Evolutionary conservation across 2,113 vertebrate species (phyloP).

Genomic region (Bubalus kerabau): DNA sequence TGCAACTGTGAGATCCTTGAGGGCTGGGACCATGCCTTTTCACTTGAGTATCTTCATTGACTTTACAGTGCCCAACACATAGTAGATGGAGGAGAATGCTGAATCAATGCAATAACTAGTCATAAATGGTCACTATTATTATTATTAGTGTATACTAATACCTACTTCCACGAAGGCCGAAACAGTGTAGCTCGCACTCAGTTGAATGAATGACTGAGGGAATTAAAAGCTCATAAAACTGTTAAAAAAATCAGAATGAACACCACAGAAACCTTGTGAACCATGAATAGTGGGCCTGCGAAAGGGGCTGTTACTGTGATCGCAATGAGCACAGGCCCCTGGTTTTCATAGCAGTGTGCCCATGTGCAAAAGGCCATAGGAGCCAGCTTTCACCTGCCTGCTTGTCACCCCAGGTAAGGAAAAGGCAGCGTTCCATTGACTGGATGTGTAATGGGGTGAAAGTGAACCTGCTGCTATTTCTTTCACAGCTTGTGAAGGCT

Average conservation of each 20-base stretch:
- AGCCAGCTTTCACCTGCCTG: slow-evolving; percentile 74
- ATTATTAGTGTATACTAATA: background rate
- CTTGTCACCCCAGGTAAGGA: slow-evolving; percentile 73
- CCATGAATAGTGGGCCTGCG: background rate
- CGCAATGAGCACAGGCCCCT: background rate
- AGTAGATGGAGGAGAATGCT: background rate
- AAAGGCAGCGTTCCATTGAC: slow-evolving; percentile 78
- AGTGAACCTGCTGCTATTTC: slow-evolving; percentile 77
- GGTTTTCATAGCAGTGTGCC: background rate
- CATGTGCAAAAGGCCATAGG: slow-evolving; percentile 23
- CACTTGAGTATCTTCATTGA: background rate
- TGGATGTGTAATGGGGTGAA: slow-evolving; percentile 79
- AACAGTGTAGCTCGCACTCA: background rate
- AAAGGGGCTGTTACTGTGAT: background rate
- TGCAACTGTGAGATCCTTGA: background rate
- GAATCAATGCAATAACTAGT: background rate
- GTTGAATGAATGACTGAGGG: background rate
- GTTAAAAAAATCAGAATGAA: slow-evolving; percentile 6
- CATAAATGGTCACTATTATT: background rate
- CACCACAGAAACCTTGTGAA: background rate
- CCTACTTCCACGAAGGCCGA: background rate
- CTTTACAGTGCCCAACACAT: background rate
- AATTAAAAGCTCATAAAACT: background rate
- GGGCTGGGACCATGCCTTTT: background rate
- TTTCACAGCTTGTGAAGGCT: slow-evolving; percentile 76